phyloP scores from a whole-genome alignment of 2,888 invertebrate genomes.

The Zygothrica quintamaculata region DNA sequence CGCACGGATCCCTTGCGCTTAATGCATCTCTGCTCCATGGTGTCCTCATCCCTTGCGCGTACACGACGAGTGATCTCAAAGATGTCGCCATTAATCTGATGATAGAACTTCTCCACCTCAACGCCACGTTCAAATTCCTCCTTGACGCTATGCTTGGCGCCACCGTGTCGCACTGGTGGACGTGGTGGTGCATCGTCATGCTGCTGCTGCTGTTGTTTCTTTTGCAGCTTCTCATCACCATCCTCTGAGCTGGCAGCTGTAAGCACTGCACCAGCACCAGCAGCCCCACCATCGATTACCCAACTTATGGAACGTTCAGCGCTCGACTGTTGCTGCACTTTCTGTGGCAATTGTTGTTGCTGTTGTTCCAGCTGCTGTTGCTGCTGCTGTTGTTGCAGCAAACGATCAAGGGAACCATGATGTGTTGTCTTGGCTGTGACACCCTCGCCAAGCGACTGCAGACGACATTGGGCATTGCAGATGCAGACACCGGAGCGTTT shows the following conservation, averaged over 20 bases:
- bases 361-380: conserved; percentile 65
- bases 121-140: conserved; percentile 84
- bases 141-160: conserved; percentile 64
- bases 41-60: conserved; percentile 83
- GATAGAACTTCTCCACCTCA: conserved; percentile 84
- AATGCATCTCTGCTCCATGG: conserved; percentile 83
- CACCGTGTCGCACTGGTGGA: conserved; percentile 66
- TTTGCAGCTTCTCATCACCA: conserved; percentile 68
- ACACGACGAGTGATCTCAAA: conserved; percentile 84
- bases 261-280: conserved; percentile 68
- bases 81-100: conserved; percentile 84
- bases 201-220: conserved; percentile 44
- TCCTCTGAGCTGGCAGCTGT: conserved; percentile 75
- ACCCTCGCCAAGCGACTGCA: conserved; percentile 81
- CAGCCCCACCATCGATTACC: conserved; percentile 74
- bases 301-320: conserved; percentile 78
- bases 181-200: conserved; percentile 66
- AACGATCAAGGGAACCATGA: conserved; percentile 83
- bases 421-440: conserved; percentile 81
- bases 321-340: conserved; percentile 43
- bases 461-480: conserved; percentile 83
- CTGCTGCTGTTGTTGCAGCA: conserved; percentile 80
- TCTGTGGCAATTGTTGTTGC: conserved; percentile 38
- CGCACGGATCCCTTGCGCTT: conserved; percentile 81
- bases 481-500: conserved; percentile 83